Base-by-base conservation (phyloP, 2,888 invertebrate species). In the Hylaea fasciaria region DNA sequence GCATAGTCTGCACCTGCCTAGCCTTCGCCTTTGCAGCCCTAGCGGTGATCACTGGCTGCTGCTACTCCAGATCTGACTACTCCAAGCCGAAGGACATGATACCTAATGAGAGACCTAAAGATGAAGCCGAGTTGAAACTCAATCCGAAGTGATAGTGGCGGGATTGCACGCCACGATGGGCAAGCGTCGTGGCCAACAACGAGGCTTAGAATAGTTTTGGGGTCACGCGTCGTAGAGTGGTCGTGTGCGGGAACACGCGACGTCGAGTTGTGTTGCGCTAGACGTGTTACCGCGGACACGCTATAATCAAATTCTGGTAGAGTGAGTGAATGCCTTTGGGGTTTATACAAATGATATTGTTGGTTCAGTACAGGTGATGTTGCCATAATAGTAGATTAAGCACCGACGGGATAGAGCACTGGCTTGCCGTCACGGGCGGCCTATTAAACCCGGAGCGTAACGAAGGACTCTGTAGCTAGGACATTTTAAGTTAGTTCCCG, bases 11-110 rank as follows among this genome's bases (percentile, higher is more conserved):
- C 75, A 85, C 89, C 0, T 85, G 83, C 65, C 71, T 81, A 0
- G 87, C 95, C 0, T 89, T 95, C 0, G 74, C 82, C 12, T 86
- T 93, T 35, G 94, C 93, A 0, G 85, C 90, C 22, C 86, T 94
- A 41, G 84, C 90, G 3, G 89, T 93, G 0, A 70, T 92, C 4
- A 87, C 80, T 1, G 82, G 83, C 3, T 90, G 85, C 60, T 82
- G 76, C 61, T 73, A 66, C 0, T 77, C 72, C 62, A 79, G 76
- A 47, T 71, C 79, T 0, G 73, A 77, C 32, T 83, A 83, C 50
- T 65, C 71, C 32, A 81, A 81, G 41, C 78, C 81, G 0, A 65
- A 69, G 2, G 85, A 87, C 14, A 48, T 74, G 8, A 66, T 51
- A 32, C 32, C 71, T 0, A 62, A 69, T 0, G 55, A 54, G 16